A percentile compares a stretch with the other conserved stretches of the same genome.
These are phyloP conservation scores for Cheilosia soror DNA, from an alignment of 2,888 invertebrate genomes.

Conservation along the genomic window DNA sequence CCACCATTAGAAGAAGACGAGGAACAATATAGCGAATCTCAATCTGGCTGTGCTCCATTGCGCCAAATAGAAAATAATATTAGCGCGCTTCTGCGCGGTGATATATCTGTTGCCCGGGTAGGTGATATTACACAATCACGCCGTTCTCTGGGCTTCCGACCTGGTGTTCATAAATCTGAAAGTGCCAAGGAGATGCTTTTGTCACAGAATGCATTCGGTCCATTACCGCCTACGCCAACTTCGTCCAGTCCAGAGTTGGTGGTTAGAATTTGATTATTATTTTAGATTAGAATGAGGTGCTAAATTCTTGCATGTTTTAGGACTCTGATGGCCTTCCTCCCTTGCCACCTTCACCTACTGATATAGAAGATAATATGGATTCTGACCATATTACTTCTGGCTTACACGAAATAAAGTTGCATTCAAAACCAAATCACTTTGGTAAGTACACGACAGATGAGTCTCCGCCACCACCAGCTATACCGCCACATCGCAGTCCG, in stretches of 20 bases:
- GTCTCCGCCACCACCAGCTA: slow-evolving; percentile 85
- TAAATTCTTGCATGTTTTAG: slow-evolving; percentile 64
- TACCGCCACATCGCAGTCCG: slow-evolving; percentile 89
- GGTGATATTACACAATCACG: slow-evolving; percentile 81
- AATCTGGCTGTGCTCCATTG: slow-evolving; percentile 87
- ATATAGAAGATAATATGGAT: slow-evolving; percentile 79
- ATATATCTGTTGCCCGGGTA: slow-evolving; percentile 80
- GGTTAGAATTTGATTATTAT: slow-evolving; percentile 79
- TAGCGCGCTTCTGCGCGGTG: slow-evolving; percentile 87
- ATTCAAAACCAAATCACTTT: slow-evolving; percentile 60
- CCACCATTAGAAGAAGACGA: slow-evolving; percentile 89
- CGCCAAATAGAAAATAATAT: slow-evolving; percentile 90
- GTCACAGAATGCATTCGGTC: slow-evolving; percentile 83
- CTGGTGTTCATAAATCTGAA: slow-evolving; percentile 89
- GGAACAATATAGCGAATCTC: slow-evolving; percentile 87
- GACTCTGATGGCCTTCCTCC: slow-evolving; percentile 87
- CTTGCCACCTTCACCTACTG: slow-evolving; percentile 93
- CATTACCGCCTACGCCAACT: slow-evolving; percentile 83
- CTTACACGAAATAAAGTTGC: slow-evolving; percentile 69
- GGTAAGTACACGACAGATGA: slow-evolving; percentile 59
- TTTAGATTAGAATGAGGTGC: slow-evolving; percentile 53
- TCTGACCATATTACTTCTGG: slow-evolving; percentile 62
- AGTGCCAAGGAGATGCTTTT: slow-evolving; percentile 89
- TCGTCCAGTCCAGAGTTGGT: slow-evolving; percentile 78
- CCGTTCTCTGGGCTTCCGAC: slow-evolving; percentile 84